phyloP scores from a whole-genome alignment of 2,888 invertebrate species.

The Rhyacophila evoluta region DNA sequence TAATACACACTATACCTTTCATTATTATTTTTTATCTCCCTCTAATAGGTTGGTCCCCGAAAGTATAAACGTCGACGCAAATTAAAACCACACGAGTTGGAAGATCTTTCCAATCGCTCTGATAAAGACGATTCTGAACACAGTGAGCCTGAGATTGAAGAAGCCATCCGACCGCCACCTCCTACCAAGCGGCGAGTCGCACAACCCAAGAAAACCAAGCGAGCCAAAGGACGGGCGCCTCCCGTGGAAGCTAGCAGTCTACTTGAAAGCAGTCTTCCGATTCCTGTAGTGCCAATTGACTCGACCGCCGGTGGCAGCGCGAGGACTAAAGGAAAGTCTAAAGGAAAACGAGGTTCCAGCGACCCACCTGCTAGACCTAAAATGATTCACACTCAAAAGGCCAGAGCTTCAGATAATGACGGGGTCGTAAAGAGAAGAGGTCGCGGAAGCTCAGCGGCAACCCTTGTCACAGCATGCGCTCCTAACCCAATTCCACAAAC shows the following conservation, averaged over 20 bases:
- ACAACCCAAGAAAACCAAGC: conserved; percentile 36
- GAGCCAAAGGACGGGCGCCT: conserved; percentile 27
- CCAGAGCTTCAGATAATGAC: conserved; percentile 68
- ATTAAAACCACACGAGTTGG: conserved; percentile 75
- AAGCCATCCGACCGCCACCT: conserved; percentile 29
- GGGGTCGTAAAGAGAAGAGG: conserved; percentile 71
- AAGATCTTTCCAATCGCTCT: conserved; percentile 62
- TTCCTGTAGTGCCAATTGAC: background rate
- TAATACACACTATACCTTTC: no score
- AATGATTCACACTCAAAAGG: conserved; percentile 83
- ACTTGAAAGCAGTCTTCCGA: background rate
- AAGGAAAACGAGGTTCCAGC: conserved; percentile 57
- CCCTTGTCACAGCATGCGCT: conserved; percentile 31
- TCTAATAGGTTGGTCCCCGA: conserved; percentile 79
- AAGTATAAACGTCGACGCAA: conserved; percentile 86
- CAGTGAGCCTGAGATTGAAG: conserved; percentile 57
- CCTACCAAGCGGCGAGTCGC: conserved; percentile 36
- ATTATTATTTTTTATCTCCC: no score
- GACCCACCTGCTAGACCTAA: conserved; percentile 72
- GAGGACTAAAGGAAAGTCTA: conserved; percentile 57
- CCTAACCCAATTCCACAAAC: conserved; percentile 10
- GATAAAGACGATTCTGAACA: conserved; percentile 58
- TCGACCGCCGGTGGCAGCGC: conserved; percentile 49
- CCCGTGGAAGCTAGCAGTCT: conserved; percentile 26
- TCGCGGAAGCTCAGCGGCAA: conserved; percentile 66